Evolutionary conservation across 2,888 invertebrate species (phyloP).

Genomic region (Agrochola macilenta): DNA sequence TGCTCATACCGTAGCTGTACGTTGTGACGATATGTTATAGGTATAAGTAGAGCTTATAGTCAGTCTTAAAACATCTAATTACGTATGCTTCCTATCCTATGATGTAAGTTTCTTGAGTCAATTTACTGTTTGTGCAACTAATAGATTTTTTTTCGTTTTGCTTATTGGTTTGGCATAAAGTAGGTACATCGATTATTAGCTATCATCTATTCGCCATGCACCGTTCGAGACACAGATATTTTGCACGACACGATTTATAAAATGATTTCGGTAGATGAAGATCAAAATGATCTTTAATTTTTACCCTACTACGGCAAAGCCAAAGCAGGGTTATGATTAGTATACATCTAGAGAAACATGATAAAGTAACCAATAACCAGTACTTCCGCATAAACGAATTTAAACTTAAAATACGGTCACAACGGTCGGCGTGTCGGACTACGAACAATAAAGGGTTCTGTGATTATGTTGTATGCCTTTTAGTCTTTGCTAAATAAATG

Average conservation of each 20-base stretch:
- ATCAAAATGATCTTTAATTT: background rate
- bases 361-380: too few species aligned
- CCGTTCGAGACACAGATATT: background rate
- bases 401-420: background rate
- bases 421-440: background rate
- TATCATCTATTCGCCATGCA: background rate
- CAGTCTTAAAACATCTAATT: background rate
- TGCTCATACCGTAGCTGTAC: background rate
- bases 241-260: background rate
- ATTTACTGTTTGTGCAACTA: background rate
- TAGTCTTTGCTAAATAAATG: too few species aligned
- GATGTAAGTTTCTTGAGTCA: background rate
- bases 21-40: background rate
- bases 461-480: too few species aligned
- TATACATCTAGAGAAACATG: background rate
- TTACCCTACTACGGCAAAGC: background rate
- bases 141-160: background rate
- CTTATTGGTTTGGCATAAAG: background rate
- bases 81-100: background rate
- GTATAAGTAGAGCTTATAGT: background rate
- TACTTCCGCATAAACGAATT: background rate
- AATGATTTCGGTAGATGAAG: too few species aligned
- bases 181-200: background rate
- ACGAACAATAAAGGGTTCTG: too few species aligned
- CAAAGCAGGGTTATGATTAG: background rate